Base-by-base conservation (phyloP, 2,888 invertebrate genomes). In the Enoplolaimus lenunculus region DNA sequence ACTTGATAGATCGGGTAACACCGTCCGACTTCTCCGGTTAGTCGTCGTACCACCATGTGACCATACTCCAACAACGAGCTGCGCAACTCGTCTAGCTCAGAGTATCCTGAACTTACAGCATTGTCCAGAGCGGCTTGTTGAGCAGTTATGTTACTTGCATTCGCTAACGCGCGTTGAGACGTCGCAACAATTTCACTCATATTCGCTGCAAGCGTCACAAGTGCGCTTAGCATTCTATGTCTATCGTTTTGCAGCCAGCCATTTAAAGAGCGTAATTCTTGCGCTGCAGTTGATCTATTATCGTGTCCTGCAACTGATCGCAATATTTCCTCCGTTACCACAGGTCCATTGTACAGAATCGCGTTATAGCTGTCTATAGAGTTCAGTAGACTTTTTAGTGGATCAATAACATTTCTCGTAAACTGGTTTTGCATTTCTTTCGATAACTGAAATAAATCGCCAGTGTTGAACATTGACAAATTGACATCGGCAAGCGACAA, bases 1-100 rank as follows among this genome's bases (percentile, higher is more conserved):
- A 70, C 34, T 2, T 70, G 30, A 35, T 70, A 70, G 3, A 70
- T 7, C 26, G 69, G 70, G 16, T 67, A 2, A 31, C 70, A 70
- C 7, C 28, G 28, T 64, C 21, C 70, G 7, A 69, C 67, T 13
- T 69, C 26, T 29, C 34, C 21, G 62, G 29, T 2, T 2, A 70
- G 28, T 2, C 21, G n/a, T 29, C 33, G 2, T 3, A 29, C 7
- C 7, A 29, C n/a, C 33, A n/a, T 34, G 3, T 3, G 28, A 7
- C 21, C 34, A 67, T 31, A 30, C 28, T 3, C 3, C 7, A 31
- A 3, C 2, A 67, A 7, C 7, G 16, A 3, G n/a, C 34, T 29
- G 28, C 30, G 3, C 28, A 62, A 26, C 28, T 62, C 28, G 64
- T 3, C n/a, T 26, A 29, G 13, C 57, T 57, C 57, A n/a, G n/a